Evolutionary conservation across 2,888 invertebrate genomes (phyloP).

Genomic region (Aphidoletes aphidimyza): DNA sequence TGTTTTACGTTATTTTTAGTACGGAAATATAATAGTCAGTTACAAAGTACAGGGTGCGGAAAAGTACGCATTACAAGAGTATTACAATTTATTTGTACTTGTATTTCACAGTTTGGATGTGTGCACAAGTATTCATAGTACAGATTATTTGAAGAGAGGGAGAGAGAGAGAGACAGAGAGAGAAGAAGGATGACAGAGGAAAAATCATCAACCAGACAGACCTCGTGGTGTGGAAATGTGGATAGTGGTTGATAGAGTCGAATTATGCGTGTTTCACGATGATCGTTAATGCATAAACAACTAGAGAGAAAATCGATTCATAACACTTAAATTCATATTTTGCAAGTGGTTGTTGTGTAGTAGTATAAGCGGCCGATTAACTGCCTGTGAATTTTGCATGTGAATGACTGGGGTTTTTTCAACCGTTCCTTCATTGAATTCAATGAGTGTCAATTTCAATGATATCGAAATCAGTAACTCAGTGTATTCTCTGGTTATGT

Average conservation of each 20-base stretch:
- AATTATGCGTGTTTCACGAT: slow-evolving; percentile 16
- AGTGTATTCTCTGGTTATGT: too few relatives aligned
- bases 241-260: too few relatives aligned
- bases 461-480: background rate
- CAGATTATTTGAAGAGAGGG: background rate
- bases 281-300: slow-evolving; percentile 26
- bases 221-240: too few relatives aligned
- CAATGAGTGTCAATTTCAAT: background rate
- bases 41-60: too few relatives aligned
- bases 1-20: too few relatives aligned
- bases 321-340: slow-evolving; percentile 31
- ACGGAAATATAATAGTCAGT: too few relatives aligned
- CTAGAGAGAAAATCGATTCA: background rate
- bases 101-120: background rate
- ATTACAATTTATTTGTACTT: too few relatives aligned
- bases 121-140: slow-evolving; percentile 16
- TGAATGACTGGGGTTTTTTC: background rate
- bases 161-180: background rate
- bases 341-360: background rate
- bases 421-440: background rate
- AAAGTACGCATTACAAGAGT: too few relatives aligned
- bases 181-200: background rate
- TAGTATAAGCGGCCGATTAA: slow-evolving; percentile 22
- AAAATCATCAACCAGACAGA: too few relatives aligned
- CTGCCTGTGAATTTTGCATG: slow-evolving; percentile 27